These are phyloP conservation scores for Diarsia rubi DNA, from an alignment of 2,888 invertebrate species.

Conservation along the genomic window DNA sequence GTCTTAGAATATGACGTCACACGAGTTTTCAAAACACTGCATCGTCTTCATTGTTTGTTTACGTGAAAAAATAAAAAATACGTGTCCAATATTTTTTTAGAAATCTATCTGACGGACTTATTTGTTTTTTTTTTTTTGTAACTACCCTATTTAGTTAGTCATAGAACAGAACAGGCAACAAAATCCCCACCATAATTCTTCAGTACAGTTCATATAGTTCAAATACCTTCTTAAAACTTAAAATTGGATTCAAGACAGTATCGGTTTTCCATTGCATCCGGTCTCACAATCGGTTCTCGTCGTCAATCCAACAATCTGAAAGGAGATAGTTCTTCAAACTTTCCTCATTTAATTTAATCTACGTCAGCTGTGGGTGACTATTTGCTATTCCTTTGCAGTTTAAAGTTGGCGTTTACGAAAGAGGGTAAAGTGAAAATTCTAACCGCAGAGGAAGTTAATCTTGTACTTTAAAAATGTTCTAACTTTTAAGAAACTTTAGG, in stretches of 20 bases:
- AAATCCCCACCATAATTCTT: slow-evolving; percentile 4
- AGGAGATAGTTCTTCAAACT: slow-evolving; percentile 62
- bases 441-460: slow-evolving; percentile 22
- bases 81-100: no score
- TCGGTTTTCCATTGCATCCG: slow-evolving; percentile 39
- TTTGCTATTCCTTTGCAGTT: slow-evolving; percentile 56
- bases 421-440: slow-evolving; percentile 49
- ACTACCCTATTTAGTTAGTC: no score
- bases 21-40: no score
- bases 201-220: slow-evolving; percentile 1
- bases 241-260: slow-evolving; percentile 44
- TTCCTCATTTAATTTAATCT: slow-evolving; percentile 64
- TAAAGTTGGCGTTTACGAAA: slow-evolving; percentile 53
- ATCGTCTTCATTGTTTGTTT: no score
- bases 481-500: neutral
- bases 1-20: no score
- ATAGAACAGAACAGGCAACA: neutral
- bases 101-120: no score
- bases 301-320: slow-evolving; percentile 57
- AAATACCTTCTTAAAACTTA: slow-evolving; percentile 37
- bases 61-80: no score
- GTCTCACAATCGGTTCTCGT: slow-evolving; percentile 36
- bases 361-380: slow-evolving; percentile 62
- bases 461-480: slow-evolving; percentile 5
- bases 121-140: no score